Evolutionary conservation across 2,113 vertebrate species (phyloP).

Genomic region (Chamaetylas fuelleborni): DNA sequence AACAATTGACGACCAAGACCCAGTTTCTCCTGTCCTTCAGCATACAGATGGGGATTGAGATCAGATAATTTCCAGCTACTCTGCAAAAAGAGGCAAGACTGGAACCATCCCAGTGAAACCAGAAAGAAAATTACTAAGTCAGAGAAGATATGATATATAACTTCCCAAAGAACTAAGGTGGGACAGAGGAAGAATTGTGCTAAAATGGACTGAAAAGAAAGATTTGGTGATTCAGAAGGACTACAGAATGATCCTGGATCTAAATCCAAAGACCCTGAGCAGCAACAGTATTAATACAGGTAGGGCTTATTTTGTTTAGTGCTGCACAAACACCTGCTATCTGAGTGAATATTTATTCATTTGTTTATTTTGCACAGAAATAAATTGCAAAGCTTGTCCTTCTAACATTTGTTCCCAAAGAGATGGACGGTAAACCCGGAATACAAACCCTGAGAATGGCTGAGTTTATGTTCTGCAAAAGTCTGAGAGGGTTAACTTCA

Average conservation of each 20-base stretch:
- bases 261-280: neutral
- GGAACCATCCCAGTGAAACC: neutral
- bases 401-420: neutral
- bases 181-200: neutral
- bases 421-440: neutral
- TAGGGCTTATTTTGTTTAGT: neutral
- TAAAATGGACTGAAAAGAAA: neutral
- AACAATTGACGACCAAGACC: neutral
- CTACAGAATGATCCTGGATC: neutral
- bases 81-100: neutral
- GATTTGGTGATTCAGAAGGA: neutral
- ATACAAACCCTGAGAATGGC: neutral
- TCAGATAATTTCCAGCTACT: neutral
- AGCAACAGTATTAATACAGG: neutral
- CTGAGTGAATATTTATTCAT: neutral
- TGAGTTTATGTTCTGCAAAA: neutral
- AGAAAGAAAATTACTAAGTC: neutral
- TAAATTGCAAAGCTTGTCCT: neutral
- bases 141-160: neutral
- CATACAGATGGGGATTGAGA: neutral
- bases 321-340: neutral
- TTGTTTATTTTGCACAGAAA: neutral
- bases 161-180: neutral
- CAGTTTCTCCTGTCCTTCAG: neutral
- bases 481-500: neutral